A percentile compares a stretch with the other conserved stretches of the same genome.
phyloP scores from a whole-genome alignment of 2,888 invertebrate species.

The Caenorhabditis drosophilae region DNA sequence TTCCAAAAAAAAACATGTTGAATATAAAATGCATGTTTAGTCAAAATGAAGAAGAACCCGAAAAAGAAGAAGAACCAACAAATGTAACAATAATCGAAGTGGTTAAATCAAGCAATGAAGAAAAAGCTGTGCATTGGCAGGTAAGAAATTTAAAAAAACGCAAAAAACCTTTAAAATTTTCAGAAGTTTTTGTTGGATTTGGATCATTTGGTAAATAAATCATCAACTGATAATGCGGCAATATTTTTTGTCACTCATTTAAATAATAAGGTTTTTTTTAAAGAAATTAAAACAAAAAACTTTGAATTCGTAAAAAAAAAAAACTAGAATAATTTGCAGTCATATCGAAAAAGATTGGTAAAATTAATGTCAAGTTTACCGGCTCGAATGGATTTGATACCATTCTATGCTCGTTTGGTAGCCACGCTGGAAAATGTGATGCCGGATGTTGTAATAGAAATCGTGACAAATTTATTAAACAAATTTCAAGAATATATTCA shows the following conservation, averaged over 20 bases:
- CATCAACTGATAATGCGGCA: constrained; percentile 61
- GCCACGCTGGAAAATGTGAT: constrained; percentile 59
- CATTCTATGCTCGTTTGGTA: constrained; percentile 63
- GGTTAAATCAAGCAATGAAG: too few relatives aligned
- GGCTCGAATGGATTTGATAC: constrained; percentile 56
- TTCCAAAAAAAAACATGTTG: neutral
- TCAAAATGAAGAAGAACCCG: neutral
- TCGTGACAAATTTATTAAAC: constrained; percentile 34
- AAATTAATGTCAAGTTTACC: constrained; percentile 50
- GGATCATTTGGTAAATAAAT: constrained; percentile 58
- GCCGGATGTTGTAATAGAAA: constrained; percentile 55
- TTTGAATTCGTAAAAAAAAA: too few relatives aligned
- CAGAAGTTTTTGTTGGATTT: constrained; percentile 51
- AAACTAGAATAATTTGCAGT: too few relatives aligned
- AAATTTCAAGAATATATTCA: constrained; percentile 29
- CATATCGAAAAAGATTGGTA: constrained; percentile 53
- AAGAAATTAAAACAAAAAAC: too few relatives aligned
- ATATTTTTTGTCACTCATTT: constrained; percentile 57
- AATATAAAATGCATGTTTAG: too few relatives aligned
- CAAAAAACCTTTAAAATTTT: constrained; percentile 6
- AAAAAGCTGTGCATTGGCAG: too few relatives aligned
- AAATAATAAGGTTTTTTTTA: constrained; percentile 47
- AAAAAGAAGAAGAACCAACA: constrained; percentile 8
- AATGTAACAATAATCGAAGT: too few relatives aligned
- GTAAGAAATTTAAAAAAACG: neutral